Evolutionary conservation across 2,113 vertebrate genomes (phyloP).

Genomic region (Isurus oxyrinchus): DNA sequence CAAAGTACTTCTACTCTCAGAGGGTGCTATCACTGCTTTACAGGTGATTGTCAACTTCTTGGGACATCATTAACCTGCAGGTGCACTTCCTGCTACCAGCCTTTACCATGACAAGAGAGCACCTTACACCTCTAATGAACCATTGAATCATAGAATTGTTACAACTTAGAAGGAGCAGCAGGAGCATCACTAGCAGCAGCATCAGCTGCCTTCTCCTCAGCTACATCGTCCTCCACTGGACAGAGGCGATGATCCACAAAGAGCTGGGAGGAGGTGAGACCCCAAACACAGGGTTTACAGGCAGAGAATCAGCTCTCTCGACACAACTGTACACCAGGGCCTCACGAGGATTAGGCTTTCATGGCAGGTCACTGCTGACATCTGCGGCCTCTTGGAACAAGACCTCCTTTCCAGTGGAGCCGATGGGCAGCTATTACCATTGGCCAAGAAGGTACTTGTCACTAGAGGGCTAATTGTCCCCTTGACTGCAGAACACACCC

Average conservation of each 20-base stretch:
- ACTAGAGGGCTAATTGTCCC: background rate
- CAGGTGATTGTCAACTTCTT: too few species aligned
- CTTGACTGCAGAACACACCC: background rate
- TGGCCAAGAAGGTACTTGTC: background rate
- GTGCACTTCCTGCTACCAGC: too few species aligned
- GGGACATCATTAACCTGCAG: too few species aligned
- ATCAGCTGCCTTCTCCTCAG: background rate
- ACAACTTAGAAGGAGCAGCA: background rate
- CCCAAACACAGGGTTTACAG: background rate
- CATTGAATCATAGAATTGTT: too few species aligned
- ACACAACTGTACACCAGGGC: background rate
- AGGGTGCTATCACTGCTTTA: too few species aligned
- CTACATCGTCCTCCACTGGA: background rate
- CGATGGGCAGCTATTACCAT: too few species aligned
- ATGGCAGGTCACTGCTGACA: background rate
- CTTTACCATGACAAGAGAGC: too few species aligned
- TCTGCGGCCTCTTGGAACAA: background rate
- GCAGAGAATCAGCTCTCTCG: background rate
- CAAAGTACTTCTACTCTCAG: too few species aligned
- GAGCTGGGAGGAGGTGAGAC: background rate
- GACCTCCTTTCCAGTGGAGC: background rate
- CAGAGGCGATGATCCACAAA: background rate
- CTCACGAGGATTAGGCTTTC: background rate
- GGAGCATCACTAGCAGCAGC: background rate
- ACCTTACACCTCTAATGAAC: too few species aligned